Base-by-base conservation (phyloP, 92 coral and sea anemone genomes). In the Anthopleura xanthogrammica region DNA sequence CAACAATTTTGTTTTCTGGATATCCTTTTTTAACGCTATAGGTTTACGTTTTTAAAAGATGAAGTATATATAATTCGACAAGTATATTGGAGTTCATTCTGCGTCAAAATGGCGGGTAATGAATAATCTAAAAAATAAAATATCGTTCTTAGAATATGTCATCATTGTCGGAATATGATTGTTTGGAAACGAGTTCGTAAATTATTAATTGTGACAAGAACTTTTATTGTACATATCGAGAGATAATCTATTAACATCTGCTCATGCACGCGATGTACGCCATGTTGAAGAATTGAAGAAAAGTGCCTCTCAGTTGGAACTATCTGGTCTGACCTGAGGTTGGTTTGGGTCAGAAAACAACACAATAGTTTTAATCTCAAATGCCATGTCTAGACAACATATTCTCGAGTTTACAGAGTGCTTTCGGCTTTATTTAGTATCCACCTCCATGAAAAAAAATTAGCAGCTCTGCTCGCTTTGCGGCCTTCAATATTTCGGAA, bases 241-340 rank as follows among this genome's bases (percentile, higher is more conserved):
- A 75, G 64, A 87, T 66, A 85, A 87, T 83, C 60, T 80, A 78
- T 75, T 83, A 86, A 88, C 94, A 90, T 85, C 88, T 88, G 90
- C 77, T 57, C 58, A 2, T 29, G 68, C 77, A 58, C 81, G 66
- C 29, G 1, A 16, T 20, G 17, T 39, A 7, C 39, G 43, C 55
- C 83, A 16, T 70, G 39, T 41, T 36, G 57, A 20, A 50, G 7
- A 56, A 52, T 72, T 42, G 23, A 29, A 29, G 36, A 29, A 29
- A 82, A 55, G 20, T 56, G 77, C 48, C 10, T 29, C 58, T 60
- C 55, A 62, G 48, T 56, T 70, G 55, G 50, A 17, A 41, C 19
- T 14, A 56, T 24, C 75, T 55, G 29, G 56, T 20, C 70, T 83
- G 78, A 83, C 79, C 65, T 56, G 60, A 57, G 9, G 75, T 17